Evolutionary conservation across 2,113 vertebrate genomes (phyloP), one percentile per base, ranked within the genome.

Genomic region (Corvus cornix): DNA sequence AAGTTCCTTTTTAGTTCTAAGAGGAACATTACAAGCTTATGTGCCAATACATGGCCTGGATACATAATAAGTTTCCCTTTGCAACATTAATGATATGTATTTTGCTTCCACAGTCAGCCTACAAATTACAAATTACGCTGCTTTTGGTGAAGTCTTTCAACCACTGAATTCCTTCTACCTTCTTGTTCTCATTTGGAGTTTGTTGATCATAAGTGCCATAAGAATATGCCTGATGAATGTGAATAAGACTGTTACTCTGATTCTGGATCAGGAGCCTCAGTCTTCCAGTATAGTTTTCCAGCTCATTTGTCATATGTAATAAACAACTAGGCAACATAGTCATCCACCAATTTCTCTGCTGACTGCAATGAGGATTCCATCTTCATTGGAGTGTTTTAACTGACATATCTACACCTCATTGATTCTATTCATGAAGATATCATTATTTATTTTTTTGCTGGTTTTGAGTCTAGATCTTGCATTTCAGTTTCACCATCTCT

Each of bases 291-390:
- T 6, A 59, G 11, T 63, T 93, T 93, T 87, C 10, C 26, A 72
- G 33, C 19, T 85, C 14, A 33, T 19, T 79, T 76, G 4, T 79
- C 35, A 77, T 49, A 28, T 62, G 11, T 35, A 55, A 74, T 77
- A 66, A 49, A 70, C 13, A 69, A 37, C 11, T 72, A 63, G 51
- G 9, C 17, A 89, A 59, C 4, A 10, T 78, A 72, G 48, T 63
- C 73, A 78, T 58, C 18, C 10, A 81, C 11, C 19, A 33, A 33
- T 37, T 10, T 74, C 43, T 82, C 39, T 59, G 24, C 27, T 82
- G 33, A 75, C 21, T 73, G 14, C 0, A 0, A 16, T 49, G 16
- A 64, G 19, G 21, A 64, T 33, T 82, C 13, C 2, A 21, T 51
- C 31, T 72, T 95, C 41, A 64, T 15, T 48, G 33, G 3, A 55